A percentile compares a stretch with the other conserved stretches of the same genome.
These are phyloP conservation scores for Penaeus monodon DNA, from an alignment of 2,888 invertebrate genomes.

Conservation along the genomic window DNA sequence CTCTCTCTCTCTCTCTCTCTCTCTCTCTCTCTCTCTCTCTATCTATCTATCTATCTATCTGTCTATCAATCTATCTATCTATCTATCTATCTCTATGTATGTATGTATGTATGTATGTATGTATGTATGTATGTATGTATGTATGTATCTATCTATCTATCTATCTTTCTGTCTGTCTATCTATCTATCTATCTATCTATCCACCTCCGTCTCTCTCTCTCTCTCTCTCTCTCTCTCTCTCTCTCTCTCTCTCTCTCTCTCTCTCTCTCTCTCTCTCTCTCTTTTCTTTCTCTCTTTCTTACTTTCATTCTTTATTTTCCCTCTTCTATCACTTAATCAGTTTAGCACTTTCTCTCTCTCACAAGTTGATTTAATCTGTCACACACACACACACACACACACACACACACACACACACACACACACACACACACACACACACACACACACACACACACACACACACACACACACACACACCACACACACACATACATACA, in stretches of 20 bases:
- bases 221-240: no score
- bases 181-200: neutral
- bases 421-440: neutral
- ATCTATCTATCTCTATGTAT: no score
- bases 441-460: neutral
- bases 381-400: conserved; percentile 25
- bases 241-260: no score
- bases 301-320: no score
- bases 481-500: neutral
- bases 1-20: neutral
- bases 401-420: conserved; percentile 25
- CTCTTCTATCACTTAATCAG: no score
- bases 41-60: neutral
- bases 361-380: neutral
- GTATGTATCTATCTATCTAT: neutral
- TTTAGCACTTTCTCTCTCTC: no score
- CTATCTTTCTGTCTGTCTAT: neutral
- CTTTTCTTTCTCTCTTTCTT: no score
- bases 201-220: no score
- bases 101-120: conserved; percentile 8
- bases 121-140: neutral
- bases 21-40: conserved; percentile 1
- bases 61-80: conserved; percentile 7
- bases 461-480: neutral
- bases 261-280: no score